Evolutionary conservation across 2,797 vertebrate species (phyloP).

Genomic region (Danio aesculapii): DNA sequence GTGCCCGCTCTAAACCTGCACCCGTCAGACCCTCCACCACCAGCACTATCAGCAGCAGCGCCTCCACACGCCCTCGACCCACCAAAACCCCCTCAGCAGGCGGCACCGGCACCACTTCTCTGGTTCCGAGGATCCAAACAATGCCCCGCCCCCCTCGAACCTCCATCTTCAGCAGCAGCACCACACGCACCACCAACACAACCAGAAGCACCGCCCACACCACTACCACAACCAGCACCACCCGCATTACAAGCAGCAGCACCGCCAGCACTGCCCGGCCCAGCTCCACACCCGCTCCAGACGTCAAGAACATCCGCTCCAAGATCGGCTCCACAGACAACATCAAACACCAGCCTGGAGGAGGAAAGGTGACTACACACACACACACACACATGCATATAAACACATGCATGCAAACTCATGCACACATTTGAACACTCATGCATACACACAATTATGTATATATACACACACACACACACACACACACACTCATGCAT

Average conservation of each 20-base stretch:
- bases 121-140: constrained; percentile 75
- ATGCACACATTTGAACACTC: too few relatives aligned
- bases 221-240: constrained; percentile 41
- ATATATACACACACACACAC: too few relatives aligned
- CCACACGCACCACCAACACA: constrained; percentile 57
- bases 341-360: constrained; percentile 96
- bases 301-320: constrained; percentile 86
- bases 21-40: constrained; percentile 58
- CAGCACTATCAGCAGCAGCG: constrained; percentile 57
- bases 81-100: constrained; percentile 61
- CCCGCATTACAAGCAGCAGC: constrained; percentile 60
- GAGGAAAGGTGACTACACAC: constrained; percentile 87
- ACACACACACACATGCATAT: too few relatives aligned
- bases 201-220: constrained; percentile 58
- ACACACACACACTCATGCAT: too few relatives aligned
- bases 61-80: constrained; percentile 60
- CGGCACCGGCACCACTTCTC: constrained; percentile 46
- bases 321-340: constrained; percentile 97
- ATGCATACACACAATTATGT: too few relatives aligned
- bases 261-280: constrained; percentile 65
- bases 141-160: constrained; percentile 68
- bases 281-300: constrained; percentile 71
- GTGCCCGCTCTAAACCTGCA: constrained; percentile 44
- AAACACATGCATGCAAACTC: too few relatives aligned
- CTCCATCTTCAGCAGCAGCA: constrained; percentile 49